Conservation (phyloP, 64 coral and sea anemone species). For the Exaiptasia diaphana region DNA sequence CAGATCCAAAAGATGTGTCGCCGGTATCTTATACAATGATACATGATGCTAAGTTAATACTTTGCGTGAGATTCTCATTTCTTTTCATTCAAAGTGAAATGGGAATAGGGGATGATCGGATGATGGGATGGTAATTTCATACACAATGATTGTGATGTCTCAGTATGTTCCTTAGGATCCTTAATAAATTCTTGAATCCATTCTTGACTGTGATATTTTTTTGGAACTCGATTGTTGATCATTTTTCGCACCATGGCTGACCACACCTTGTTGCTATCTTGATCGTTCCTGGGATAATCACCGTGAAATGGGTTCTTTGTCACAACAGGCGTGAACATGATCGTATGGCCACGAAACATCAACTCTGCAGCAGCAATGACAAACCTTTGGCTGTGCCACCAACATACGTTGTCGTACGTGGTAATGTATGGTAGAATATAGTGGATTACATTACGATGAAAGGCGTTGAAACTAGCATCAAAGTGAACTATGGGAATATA, state of each 20-base stretch:
- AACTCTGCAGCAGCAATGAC: slow-evolving; percentile 45
- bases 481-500: slow-evolving; percentile 42
- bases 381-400: slow-evolving; percentile 60
- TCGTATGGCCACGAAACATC: slow-evolving; percentile 43
- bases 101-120: slow-evolving; percentile 14
- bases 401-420: slow-evolving; percentile 6
- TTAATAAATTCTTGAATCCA: slow-evolving; percentile 32
- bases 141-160: slow-evolving; percentile 41
- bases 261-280: slow-evolving; percentile 11
- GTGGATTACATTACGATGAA: slow-evolving; percentile 18
- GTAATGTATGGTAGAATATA: slow-evolving; percentile 52
- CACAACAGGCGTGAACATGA: slow-evolving; percentile 23
- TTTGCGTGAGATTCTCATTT: no score
- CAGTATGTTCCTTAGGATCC: slow-evolving; percentile 34
- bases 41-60: no score
- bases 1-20: no score
- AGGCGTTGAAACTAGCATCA: slow-evolving; percentile 59
- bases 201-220: not conserved
- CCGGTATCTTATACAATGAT: no score
- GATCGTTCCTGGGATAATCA: slow-evolving; percentile 44
- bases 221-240: not conserved
- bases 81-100: slow-evolving; percentile 15
- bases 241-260: slow-evolving; percentile 13
- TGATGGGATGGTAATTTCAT: not conserved
- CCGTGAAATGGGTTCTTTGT: slow-evolving; percentile 9